Base-by-base conservation (phyloP, 2,797 vertebrate species). In the Euthynnus affinis region DNA sequence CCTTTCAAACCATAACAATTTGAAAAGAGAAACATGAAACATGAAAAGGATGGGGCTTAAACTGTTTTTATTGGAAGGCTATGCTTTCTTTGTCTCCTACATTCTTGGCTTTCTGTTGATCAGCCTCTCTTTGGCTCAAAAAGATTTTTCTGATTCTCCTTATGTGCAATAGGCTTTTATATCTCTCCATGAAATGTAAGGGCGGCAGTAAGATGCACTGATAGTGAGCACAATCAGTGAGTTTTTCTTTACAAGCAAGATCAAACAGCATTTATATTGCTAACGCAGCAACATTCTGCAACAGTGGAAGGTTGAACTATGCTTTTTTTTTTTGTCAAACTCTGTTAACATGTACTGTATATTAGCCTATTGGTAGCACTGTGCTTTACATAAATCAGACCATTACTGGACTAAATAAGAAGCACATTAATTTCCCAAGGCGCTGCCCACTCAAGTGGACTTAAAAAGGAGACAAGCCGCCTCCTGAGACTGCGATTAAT, bases 401-500 rank as follows among this genome's bases (percentile, higher is more conserved):
- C 44, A 67, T 57, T 77, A 29, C 59, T 32, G 37, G 48, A 78
- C 74, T 57, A 53, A 81, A 67, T 71, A 68, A 81, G 65, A 66
- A 67, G 64, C 53, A 13, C 49, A 67, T 84, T 84, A 46, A 80
- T 87, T 86, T 80, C 74, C 63, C 74, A 62, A 58, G 62, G 76
- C 78, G 62, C 66, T 51, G 78, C 67, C 70, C 59, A 55, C 71
- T 78, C 63, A 79, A 44, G 73, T 44, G 44, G 64, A 74, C 68
- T 63, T 49, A 69, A 75, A 90, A 71, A 68, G 78, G 78, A 87
- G 80, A 83, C 68, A 56, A n/a, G 52, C 51, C 25, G 46, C 70
- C 88, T 78, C 85, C 48, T 8, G 81, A 79, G 87, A 86, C 44
- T 48, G 71, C 34, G 46, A 83, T 87, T 88, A 89, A 88, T 89